Base-by-base conservation (phyloP, 2,797 vertebrate species). In the Falco naumanni region DNA sequence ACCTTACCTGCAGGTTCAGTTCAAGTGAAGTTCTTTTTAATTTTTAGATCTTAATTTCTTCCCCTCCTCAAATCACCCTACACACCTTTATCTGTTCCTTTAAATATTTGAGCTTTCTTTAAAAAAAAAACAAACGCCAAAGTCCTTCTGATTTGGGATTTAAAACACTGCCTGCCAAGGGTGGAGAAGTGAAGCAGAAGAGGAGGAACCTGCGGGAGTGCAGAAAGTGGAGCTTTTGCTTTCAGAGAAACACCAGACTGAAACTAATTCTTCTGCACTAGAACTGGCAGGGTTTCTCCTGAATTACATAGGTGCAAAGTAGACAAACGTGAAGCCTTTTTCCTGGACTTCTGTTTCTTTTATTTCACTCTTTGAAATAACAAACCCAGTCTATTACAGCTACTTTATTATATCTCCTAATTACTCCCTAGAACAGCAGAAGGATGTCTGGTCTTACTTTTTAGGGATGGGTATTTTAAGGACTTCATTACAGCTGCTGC, bases 401-500 rank as follows among this genome's bases (percentile, higher is more conserved):
- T 92, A 26, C 74, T 87, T 74, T 85, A 84, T 77, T 84, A 28
- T 24, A 59, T 61, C 50, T 61, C 39, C 68, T 74, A 81, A 83
- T 85, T 91, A 88, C 34, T 85, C 54, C 47, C 65, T 87, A 51
- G 76, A 61, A 89, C n/a, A 94, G 61, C 24, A 65, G 41, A 48
- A 87, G 61, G 29, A 95, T 41, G 39, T 43, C 16, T 84, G 63
- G 29, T 82, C 39, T 84, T n/a, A 59, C 45, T 20, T 92, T 95
- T 87, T 83, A 81, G 39, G 59, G 26, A 80, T 33, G n/a, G 11
- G 54, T 82, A 80, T 85, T 87, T 81, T 31, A 87, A 75, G 61
- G 45, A 75, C 96, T 84, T 90, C 24, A 84, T 90, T 75, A 91
- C 57, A 93, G 45, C 37, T 54, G 37, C 50, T 69, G 56, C 61